These are phyloP conservation scores for Hermaeophaga mercurialis DNA, from an alignment of 2,888 invertebrate genomes.

Conservation along the genomic window DNA sequence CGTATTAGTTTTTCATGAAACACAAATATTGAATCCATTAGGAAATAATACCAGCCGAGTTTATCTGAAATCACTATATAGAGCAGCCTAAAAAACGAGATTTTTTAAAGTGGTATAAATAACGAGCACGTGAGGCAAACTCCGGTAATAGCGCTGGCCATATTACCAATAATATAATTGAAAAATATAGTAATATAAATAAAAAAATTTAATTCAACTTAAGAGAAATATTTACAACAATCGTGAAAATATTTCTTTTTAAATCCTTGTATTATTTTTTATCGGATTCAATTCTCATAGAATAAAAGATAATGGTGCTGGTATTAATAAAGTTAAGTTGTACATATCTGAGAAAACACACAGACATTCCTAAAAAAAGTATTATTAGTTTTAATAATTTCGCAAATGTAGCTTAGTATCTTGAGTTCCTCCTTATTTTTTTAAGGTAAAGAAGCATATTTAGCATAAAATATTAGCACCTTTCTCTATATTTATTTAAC, in stretches of 20 bases:
- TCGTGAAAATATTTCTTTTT: too few relatives aligned
- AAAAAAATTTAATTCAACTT: too few relatives aligned
- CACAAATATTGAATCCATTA: constrained; percentile 15
- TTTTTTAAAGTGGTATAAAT: too few relatives aligned
- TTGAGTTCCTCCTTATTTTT: constrained; percentile 44
- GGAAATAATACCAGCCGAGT: too few relatives aligned
- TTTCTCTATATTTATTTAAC: constrained; percentile 27
- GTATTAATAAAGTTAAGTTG: constrained; percentile 53
- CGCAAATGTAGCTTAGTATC: constrained; percentile 35
- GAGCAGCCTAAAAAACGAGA: too few relatives aligned
- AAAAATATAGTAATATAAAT: too few relatives aligned
- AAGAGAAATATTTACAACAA: too few relatives aligned
- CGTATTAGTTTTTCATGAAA: constrained; percentile 18
- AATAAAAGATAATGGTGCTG: constrained; percentile 51
- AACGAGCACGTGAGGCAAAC: too few relatives aligned
- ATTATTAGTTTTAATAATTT: constrained; percentile 55
- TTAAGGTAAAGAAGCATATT: constrained; percentile 25
- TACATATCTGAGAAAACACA: constrained; percentile 49
- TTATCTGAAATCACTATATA: too few relatives aligned
- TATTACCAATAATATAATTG: too few relatives aligned
- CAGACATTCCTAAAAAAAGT: constrained; percentile 59
- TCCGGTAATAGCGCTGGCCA: too few relatives aligned
- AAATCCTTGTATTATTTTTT: too few relatives aligned
- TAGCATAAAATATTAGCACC: constrained; percentile 18
- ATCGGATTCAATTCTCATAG: constrained; percentile 7